Percentiles rank a stretch among this genome's conserved stretches.
Conservation (phyloP, 1,140 invertebrate species). For the Orius laevigatus region DNA sequence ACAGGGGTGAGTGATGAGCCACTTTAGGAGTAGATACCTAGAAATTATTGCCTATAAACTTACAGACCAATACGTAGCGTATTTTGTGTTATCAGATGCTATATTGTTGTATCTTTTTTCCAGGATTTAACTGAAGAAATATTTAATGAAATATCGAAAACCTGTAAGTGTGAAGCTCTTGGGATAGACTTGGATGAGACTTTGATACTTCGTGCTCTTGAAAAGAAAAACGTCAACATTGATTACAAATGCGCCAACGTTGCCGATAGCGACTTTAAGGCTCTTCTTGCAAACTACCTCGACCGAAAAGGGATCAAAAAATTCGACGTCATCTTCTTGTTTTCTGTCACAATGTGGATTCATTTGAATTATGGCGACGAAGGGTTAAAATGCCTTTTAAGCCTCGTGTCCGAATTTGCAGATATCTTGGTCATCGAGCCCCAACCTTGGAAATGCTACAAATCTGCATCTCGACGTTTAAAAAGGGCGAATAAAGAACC, state of each 20-base stretch:
- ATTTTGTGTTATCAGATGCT: conserved; percentile 14
- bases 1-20: conserved; percentile 36
- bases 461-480: conserved; percentile 43
- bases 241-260: conserved; percentile 31
- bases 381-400: conserved; percentile 21
- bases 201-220: conserved; percentile 47
- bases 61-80: too few species aligned
- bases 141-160: conserved; percentile 30
- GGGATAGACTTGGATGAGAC: conserved; percentile 56
- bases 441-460: conserved; percentile 33
- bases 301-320: conserved; percentile 61
- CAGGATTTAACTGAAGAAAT: conserved; percentile 24
- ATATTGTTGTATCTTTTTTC: conserved; percentile 34
- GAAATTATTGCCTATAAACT: too few species aligned
- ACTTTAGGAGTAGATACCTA: not conserved
- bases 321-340: conserved; percentile 59
- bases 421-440: conserved; percentile 55
- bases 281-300: conserved; percentile 31
- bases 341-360: conserved; percentile 78
- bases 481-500: conserved; percentile 35
- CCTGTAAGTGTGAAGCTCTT: conserved; percentile 37
- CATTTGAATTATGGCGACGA: conserved; percentile 63
- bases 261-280: conserved; percentile 11
- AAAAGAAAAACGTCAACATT: conserved; percentile 32
- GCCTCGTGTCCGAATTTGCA: conserved; percentile 31